Conservation (phyloP, 2,888 invertebrate genomes). For the Apodemia hepburni region DNA sequence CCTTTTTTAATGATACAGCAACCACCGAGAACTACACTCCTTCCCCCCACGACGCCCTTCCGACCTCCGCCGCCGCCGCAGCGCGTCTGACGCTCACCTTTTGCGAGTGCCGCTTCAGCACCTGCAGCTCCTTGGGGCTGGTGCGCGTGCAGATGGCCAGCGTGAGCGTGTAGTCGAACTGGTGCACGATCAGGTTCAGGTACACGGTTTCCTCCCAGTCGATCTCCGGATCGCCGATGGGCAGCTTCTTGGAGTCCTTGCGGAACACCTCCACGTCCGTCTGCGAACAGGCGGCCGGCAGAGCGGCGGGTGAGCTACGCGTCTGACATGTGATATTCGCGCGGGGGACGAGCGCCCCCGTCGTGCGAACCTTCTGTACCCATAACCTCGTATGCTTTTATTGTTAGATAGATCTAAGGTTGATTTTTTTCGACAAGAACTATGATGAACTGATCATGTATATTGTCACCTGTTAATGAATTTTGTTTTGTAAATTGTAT, state of each 20-base stretch:
- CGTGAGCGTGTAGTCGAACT: slow-evolving; percentile 98
- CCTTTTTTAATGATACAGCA: too few species aligned
- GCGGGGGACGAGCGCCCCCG: slow-evolving; percentile 36
- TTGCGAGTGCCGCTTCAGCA: slow-evolving; percentile 94
- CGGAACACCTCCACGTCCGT: slow-evolving; percentile 98
- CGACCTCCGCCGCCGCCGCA: slow-evolving; percentile 49
- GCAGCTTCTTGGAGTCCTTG: slow-evolving; percentile 97
- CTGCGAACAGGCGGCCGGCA: slow-evolving; percentile 68
- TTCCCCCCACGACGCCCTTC: too few species aligned
- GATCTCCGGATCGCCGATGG: slow-evolving; percentile 96
- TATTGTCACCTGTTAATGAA: slow-evolving; percentile 53
- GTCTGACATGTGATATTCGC: slow-evolving; percentile 39
- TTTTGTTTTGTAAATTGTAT: slow-evolving; percentile 65
- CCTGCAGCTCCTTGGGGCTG: slow-evolving; percentile 98
- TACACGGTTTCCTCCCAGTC: slow-evolving; percentile 99
- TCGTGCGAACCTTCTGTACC: slow-evolving; percentile 42
- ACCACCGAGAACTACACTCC: too few species aligned
- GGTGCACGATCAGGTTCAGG: slow-evolving; percentile 97
- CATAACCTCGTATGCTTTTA: slow-evolving; percentile 56
- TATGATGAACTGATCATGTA: slow-evolving; percentile 48
- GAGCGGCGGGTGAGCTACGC: slow-evolving; percentile 32
- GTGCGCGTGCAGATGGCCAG: slow-evolving; percentile 98
- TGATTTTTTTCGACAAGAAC: slow-evolving; percentile 49
- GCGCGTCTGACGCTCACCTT: slow-evolving; percentile 77
- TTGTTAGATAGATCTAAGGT: slow-evolving; percentile 58